A percentile compares a stretch with the other conserved stretches of the same genome.
Evolutionary conservation across 1,140 invertebrate species (phyloP).

Genomic region (Pogonognathellus flavescens): DNA sequence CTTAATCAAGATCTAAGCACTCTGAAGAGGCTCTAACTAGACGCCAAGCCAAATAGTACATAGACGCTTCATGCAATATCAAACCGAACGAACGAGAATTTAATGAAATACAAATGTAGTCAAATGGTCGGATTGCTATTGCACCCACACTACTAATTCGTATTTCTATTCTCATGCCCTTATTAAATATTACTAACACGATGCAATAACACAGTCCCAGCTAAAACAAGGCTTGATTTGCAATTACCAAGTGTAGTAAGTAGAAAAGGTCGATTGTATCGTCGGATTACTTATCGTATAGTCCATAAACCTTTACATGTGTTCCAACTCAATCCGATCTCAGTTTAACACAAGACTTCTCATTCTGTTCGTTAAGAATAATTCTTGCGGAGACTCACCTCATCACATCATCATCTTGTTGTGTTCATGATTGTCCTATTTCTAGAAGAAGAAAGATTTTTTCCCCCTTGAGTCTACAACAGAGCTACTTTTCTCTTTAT

Average conservation of each 20-base stretch:
- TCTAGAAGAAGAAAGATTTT: conserved; percentile 2
- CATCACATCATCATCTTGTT: conserved; percentile 21
- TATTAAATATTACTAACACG: too few species aligned
- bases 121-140: conserved; percentile 38
- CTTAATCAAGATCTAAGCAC: conserved; percentile 52
- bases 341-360: too few species aligned
- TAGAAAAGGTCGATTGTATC: too few species aligned
- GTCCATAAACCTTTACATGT: too few species aligned
- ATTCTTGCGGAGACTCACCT: conserved; percentile 16
- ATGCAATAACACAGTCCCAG: too few species aligned
- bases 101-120: conserved; percentile 45
- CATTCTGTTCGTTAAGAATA: conserved; percentile 35
- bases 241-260: too few species aligned
- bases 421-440: conserved; percentile 29
- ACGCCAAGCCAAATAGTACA: conserved; percentile 21
- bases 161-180: too few species aligned
- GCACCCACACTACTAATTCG: conserved; percentile 8
- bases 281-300: too few species aligned
- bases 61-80: conserved; percentile 41
- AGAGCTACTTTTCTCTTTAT: not conserved
- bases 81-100: not conserved
- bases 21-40: conserved; percentile 43
- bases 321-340: too few species aligned
- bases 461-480: conserved; percentile 8
- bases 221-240: too few species aligned